phyloP scores from a whole-genome alignment of 2,113 vertebrate species.

The Lanius ludovicianus region DNA sequence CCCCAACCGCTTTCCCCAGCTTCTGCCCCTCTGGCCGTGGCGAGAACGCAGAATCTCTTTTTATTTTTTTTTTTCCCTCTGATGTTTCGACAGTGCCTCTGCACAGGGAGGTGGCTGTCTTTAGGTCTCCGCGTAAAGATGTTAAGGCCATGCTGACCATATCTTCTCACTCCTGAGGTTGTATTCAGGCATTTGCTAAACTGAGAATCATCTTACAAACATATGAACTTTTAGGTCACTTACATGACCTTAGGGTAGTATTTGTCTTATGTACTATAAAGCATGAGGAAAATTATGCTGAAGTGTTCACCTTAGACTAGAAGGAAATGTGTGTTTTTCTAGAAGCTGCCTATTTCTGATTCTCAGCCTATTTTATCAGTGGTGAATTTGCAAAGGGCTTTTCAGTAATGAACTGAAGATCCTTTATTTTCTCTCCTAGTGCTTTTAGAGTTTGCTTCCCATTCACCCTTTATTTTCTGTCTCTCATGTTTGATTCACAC shows the following conservation, averaged over 20 bases:
- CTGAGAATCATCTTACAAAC: rapidly evolving
- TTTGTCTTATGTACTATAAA: rapidly evolving
- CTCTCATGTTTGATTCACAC: background rate
- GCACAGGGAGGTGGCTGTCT: rapidly evolving
- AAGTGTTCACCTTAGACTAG: rapidly evolving
- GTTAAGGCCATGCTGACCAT: rapidly evolving
- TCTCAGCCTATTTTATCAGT: rapidly evolving
- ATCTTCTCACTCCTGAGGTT: rapidly evolving
- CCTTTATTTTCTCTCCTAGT: background rate
- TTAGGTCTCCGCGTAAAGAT: rapidly evolving
- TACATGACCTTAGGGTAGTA: rapidly evolving
- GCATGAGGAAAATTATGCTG: rapidly evolving
- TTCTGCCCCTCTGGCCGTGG: rapidly evolving
- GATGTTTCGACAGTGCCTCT: rapidly evolving
- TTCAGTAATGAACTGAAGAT: rapidly evolving
- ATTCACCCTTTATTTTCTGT: background rate
- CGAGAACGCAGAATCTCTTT: rapidly evolving
- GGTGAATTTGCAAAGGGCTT: rapidly evolving
- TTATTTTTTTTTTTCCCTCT: rapidly evolving
- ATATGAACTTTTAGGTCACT: rapidly evolving
- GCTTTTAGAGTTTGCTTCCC: background rate
- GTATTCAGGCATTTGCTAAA: rapidly evolving
- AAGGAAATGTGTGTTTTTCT: rapidly evolving
- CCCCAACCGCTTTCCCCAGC: rapidly evolving
- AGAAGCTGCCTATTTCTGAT: rapidly evolving